Percentiles rank a stretch among this genome's conserved stretches.
These are phyloP conservation scores for Sialis lutaria DNA, from an alignment of 2,888 invertebrate genomes.

Conservation along the genomic window DNA sequence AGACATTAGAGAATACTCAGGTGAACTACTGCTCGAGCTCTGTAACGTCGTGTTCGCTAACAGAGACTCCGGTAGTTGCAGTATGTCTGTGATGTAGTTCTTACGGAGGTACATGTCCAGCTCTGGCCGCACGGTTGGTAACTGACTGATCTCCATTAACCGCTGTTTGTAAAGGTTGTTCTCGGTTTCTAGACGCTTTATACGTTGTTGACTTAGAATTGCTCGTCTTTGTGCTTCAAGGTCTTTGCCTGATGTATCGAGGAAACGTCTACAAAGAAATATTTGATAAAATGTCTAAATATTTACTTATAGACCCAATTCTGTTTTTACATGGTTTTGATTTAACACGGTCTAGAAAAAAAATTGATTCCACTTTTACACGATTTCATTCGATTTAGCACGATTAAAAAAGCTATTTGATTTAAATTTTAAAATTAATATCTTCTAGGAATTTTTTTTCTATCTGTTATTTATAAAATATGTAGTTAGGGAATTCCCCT, in stretches of 20 bases:
- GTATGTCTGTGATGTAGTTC: constrained; percentile 30
- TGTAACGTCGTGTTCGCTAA: constrained; percentile 19
- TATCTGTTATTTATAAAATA: too few species aligned
- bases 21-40: constrained; percentile 12
- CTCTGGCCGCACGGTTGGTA: constrained; percentile 31
- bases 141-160: constrained; percentile 44
- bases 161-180: constrained; percentile 68
- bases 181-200: constrained; percentile 74
- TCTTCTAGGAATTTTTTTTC: too few species aligned
- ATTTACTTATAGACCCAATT: too few species aligned
- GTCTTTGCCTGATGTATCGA: constrained; percentile 82
- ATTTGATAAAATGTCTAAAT: too few species aligned
- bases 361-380: too few species aligned
- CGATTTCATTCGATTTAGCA: too few species aligned
- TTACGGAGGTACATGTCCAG: constrained; percentile 31
- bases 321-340: too few species aligned
- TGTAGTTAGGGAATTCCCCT: too few species aligned
- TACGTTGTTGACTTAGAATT: constrained; percentile 65
- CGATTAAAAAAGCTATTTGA: too few species aligned
- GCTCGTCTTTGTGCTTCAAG: constrained; percentile 68
- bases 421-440: too few species aligned
- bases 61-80: constrained; percentile 24
- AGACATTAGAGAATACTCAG: neutral
- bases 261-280: constrained; percentile 57
- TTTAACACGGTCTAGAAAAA: too few species aligned